These are phyloP conservation scores for Colius striatus DNA, from an alignment of 2,113 vertebrate species.

Conservation along the genomic window DNA sequence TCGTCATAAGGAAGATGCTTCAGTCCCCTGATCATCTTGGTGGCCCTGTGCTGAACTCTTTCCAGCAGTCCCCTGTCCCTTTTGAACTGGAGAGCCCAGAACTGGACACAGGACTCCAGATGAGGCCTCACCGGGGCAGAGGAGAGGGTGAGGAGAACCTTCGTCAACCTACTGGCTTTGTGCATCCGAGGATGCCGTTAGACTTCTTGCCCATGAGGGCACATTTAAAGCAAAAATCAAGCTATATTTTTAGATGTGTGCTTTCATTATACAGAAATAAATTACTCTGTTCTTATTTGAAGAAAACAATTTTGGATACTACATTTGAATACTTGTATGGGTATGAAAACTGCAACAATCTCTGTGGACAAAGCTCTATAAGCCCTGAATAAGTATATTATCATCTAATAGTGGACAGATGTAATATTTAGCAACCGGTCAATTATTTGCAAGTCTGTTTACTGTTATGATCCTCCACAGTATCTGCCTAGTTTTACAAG, in stretches of 20 bases:
- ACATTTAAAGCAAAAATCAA: not conserved
- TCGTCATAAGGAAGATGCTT: too few relatives aligned
- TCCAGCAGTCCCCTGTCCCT: too few relatives aligned
- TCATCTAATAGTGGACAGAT: not conserved
- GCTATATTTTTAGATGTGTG: not conserved
- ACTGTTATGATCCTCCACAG: not conserved
- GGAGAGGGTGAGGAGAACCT: too few relatives aligned
- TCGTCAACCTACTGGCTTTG: too few relatives aligned
- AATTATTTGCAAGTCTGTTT: not conserved
- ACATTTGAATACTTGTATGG: not conserved
- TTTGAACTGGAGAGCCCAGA: too few relatives aligned
- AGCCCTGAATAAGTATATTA: not conserved
- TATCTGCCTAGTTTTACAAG: not conserved
- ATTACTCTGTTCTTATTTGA: not conserved
- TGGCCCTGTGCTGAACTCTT: too few relatives aligned
- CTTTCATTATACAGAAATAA: not conserved
- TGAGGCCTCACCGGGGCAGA: too few relatives aligned
- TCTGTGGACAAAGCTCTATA: not conserved
- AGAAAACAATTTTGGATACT: not conserved
- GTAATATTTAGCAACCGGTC: not conserved
- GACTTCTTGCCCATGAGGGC: too few relatives aligned
- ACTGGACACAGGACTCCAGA: too few relatives aligned
- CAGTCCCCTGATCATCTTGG: too few relatives aligned
- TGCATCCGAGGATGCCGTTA: too few relatives aligned
- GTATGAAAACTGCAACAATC: not conserved